phyloP scores from a whole-genome alignment of 2,113 vertebrate genomes.

The Corydoras sp. region DNA sequence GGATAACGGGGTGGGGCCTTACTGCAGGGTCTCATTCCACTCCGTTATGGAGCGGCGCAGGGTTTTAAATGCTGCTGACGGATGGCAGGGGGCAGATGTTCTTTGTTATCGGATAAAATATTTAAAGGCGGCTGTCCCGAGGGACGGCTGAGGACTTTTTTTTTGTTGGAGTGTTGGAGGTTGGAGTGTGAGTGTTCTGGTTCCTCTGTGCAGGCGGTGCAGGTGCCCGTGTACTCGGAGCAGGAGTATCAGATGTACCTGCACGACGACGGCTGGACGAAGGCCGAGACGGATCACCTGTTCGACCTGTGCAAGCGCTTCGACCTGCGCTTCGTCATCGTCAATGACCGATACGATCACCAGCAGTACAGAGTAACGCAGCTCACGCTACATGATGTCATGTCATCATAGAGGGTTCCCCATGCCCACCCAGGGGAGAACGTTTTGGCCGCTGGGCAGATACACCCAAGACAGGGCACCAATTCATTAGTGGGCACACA shows the following conservation, averaged over 20 bases:
- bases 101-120: too few relatives aligned
- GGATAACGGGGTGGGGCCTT: background rate
- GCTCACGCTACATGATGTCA: background rate
- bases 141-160: too few relatives aligned
- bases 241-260: constrained; percentile 97
- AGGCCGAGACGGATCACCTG: constrained; percentile 95
- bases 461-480: too few relatives aligned
- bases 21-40: background rate
- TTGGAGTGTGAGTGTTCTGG: background rate
- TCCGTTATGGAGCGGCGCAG: too few relatives aligned
- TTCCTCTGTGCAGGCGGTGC: constrained; percentile 72
- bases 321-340: constrained; percentile 89
- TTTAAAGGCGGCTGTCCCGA: too few relatives aligned
- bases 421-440: too few relatives aligned
- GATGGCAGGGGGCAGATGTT: too few relatives aligned
- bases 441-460: too few relatives aligned
- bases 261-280: constrained; percentile 95
- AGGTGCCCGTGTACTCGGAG: constrained; percentile 93
- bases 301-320: constrained; percentile 95
- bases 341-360: constrained; percentile 96
- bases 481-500: too few relatives aligned
- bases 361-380: constrained; percentile 90
- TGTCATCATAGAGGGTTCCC: too few relatives aligned
- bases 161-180: too few relatives aligned
- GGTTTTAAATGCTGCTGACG: background rate